Evolutionary conservation across 2,888 invertebrate species (phyloP).

Genomic region (Drosophila stalkeri): DNA sequence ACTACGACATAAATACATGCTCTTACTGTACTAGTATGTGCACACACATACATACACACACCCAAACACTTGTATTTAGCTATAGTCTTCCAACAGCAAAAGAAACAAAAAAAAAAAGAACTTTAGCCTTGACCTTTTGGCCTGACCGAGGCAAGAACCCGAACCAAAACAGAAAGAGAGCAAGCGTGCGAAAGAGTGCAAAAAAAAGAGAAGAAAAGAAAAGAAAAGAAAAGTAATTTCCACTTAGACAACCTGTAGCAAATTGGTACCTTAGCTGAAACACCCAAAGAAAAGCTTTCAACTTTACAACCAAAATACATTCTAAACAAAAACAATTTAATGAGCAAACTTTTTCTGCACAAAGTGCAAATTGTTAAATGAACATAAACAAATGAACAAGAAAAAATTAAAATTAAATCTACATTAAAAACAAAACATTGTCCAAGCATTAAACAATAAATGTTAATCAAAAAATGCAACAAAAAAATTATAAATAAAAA

Average conservation of each 20-base stretch:
- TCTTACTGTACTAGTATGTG: constrained; percentile 3
- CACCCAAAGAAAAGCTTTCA: constrained; percentile 56
- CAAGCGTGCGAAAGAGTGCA: constrained; percentile 27
- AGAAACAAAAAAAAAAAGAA: constrained; percentile 26
- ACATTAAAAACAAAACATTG: constrained; percentile 29
- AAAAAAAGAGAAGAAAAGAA: no score
- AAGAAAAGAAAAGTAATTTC: constrained; percentile 38
- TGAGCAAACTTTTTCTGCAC: constrained; percentile 41
- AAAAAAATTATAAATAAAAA: constrained; percentile 8
- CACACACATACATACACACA: neutral
- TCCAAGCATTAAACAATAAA: constrained; percentile 48
- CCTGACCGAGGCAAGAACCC: constrained; percentile 12
- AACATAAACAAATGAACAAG: constrained; percentile 20
- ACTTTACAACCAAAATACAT: constrained; percentile 51
- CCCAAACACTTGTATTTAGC: constrained; percentile 34
- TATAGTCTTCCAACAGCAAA: constrained; percentile 69
- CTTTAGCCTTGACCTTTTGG: constrained; percentile 39
- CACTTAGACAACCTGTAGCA: constrained; percentile 75
- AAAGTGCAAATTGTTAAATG: constrained; percentile 37
- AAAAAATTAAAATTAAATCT: constrained; percentile 1
- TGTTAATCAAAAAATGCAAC: constrained; percentile 32
- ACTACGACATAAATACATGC: constrained; percentile 2
- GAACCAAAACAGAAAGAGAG: constrained; percentile 32
- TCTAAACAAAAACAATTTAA: neutral
- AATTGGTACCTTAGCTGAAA: constrained; percentile 77